Percentiles rank a stretch among this genome's conserved stretches.
Conservation (phyloP, 2,888 invertebrate genomes). For the Synergus gifuensis region DNA sequence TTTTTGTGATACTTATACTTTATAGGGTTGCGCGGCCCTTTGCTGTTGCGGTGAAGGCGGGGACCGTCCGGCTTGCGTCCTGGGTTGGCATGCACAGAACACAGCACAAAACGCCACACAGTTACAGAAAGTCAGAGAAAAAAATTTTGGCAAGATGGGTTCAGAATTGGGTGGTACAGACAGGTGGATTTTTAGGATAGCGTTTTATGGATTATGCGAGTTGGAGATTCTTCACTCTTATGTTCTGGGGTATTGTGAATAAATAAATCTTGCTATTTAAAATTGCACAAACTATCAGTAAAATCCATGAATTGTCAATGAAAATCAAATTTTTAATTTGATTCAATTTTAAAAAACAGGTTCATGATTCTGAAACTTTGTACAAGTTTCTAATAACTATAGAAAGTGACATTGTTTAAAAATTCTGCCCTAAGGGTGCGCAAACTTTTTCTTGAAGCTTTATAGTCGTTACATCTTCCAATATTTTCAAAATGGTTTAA, state of each 20-base stretch:
- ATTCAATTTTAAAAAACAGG: neutral
- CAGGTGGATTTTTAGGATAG: conserved; percentile 32
- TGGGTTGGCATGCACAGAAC: conserved; percentile 78
- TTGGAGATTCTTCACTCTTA: conserved; percentile 11
- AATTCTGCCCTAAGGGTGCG: neutral
- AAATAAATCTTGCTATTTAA: conserved; percentile 2
- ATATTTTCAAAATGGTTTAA: too few species aligned
- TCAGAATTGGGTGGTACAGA: conserved; percentile 24
- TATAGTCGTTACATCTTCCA: too few species aligned
- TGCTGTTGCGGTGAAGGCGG: conserved; percentile 76
- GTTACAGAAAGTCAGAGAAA: conserved; percentile 73
- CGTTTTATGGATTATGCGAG: conserved; percentile 27
- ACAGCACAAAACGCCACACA: conserved; percentile 77
- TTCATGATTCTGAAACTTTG: neutral
- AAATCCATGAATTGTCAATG: too few species aligned
- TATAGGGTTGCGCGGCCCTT: conserved; percentile 77
- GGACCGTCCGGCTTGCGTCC: conserved; percentile 77
- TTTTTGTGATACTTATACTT: conserved; percentile 73
- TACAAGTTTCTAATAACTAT: neutral
- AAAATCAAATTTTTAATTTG: too few species aligned
- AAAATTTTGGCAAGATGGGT: conserved; percentile 48
- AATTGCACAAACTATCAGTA: neutral
- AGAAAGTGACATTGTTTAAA: neutral
- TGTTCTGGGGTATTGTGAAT: neutral
- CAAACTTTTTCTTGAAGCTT: neutral